Conservation (phyloP, 2,113 vertebrate species). For the Nothocercus julius region DNA sequence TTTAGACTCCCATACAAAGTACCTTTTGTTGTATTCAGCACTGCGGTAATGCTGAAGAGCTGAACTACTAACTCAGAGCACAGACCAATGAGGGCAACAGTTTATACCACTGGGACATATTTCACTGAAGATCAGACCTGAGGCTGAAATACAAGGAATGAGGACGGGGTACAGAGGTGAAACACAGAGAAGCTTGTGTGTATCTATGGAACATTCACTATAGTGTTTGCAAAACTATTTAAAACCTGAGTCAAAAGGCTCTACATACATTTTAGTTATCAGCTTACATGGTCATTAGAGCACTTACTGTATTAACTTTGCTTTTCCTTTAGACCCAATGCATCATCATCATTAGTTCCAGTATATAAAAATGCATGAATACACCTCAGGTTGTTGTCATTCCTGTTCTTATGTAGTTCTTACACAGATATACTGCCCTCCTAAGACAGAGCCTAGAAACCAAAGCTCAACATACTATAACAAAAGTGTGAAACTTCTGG, state of each 20-base stretch:
- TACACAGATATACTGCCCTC: not conserved
- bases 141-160: no score
- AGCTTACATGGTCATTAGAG: not conserved
- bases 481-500: fast-evolving
- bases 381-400: not conserved
- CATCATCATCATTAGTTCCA: not conserved
- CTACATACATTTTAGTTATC: not conserved
- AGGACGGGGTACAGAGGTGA: not conserved
- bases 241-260: not conserved
- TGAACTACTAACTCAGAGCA: no score
- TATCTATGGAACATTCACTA: not conserved
- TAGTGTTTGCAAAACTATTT: not conserved
- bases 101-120: no score
- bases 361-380: not conserved
- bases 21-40: no score
- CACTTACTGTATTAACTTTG: not conserved
- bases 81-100: no score
- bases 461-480: not conserved
- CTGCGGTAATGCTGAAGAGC: no score
- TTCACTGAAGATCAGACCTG: no score
- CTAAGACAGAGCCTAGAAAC: not conserved
- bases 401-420: not conserved
- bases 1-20: not conserved
- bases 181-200: not conserved
- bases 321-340: not conserved